Percentiles rank a stretch among this genome's conserved stretches.
These are phyloP conservation scores for Trachelus stipa DNA, from an alignment of 2,888 invertebrate species.

Conservation along the genomic window DNA sequence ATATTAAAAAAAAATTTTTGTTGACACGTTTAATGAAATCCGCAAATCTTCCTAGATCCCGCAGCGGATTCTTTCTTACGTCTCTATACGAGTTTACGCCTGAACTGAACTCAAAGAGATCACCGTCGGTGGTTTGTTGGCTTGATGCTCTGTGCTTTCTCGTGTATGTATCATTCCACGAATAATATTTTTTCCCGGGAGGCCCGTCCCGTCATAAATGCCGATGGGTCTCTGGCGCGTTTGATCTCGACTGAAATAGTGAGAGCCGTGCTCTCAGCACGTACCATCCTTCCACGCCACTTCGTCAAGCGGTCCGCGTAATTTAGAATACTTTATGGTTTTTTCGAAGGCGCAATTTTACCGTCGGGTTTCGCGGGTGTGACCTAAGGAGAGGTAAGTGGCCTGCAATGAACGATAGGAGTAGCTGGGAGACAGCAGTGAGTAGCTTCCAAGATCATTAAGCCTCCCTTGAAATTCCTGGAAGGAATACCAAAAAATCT, in stretches of 20 bases:
- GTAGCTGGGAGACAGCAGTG: not conserved
- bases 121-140: constrained; percentile 17
- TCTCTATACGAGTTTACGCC: not conserved
- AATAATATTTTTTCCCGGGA: constrained; percentile 30
- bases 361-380: not conserved
- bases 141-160: constrained; percentile 18
- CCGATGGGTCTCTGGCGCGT: constrained; percentile 41
- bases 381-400: not conserved
- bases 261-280: constrained; percentile 25
- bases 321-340: constrained; percentile 8
- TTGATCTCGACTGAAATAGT: constrained; percentile 51
- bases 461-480: not conserved
- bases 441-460: not conserved
- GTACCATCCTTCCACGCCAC: constrained; percentile 6
- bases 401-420: not conserved
- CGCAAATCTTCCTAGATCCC: not conserved
- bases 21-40: not conserved
- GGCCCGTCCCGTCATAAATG: constrained; percentile 27
- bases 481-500: not conserved
- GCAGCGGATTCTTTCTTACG: not conserved
- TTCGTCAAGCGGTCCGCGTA: constrained; percentile 6
- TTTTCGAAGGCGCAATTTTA: constrained; percentile 3
- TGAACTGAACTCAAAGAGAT: constrained; percentile 11
- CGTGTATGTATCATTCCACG: constrained; percentile 31
- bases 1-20: not conserved